Base-by-base conservation (phyloP, 1,140 invertebrate genomes). In the Hypsibius dujardini region DNA sequence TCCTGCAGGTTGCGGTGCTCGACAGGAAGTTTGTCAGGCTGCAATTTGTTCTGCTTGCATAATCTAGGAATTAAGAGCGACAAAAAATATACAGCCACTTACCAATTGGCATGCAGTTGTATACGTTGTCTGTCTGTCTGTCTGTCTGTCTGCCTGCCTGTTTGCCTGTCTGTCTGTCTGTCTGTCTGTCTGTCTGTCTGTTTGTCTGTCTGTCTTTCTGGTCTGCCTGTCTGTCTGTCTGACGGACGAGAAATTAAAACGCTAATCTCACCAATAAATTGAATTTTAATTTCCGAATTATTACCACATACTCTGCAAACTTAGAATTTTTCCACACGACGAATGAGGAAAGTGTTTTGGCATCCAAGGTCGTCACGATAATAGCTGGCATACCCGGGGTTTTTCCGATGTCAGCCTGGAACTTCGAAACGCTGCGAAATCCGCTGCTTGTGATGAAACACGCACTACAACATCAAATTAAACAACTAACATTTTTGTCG, bases 1-100 rank as follows among this genome's bases (percentile, higher is more conserved):
- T 56, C 50, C n/a, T 56, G 50, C 7, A 56, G 50, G 50, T 56
- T 56, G n/a, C 50, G 50, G 50, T 56, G 50, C n/a, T 56, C 50
- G 7, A n/a, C 50, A 7, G 50, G 50, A 56, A n/a, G 50, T n/a
- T 56, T 56, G n/a, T 56, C 50, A 12, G 50, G 50, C 7, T 7
- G 7, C 50, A 56, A n/a, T n/a, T 56, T 56, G 7, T n/a, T 7
- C n/a, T 56, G 50, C 7, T 7, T 12, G 50, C 50, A 56, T 12
- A 7, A n/a, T n/a, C 50, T 56, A 56, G n/a, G 50, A 12, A 56
- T 7, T 56, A 56, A 56, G 7, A 7, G 50, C n/a, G n/a, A n/a
- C 7, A 7, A 56, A 56, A 56, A 56, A 12, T 56, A 56, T 12
- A 56, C 7, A 12, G n/a, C 50, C 50, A 56, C 7, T 7, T 12